Evolutionary conservation across 1,140 invertebrate species (phyloP), one percentile per base, ranked within the genome.

Genomic region (Pantala flavescens): DNA sequence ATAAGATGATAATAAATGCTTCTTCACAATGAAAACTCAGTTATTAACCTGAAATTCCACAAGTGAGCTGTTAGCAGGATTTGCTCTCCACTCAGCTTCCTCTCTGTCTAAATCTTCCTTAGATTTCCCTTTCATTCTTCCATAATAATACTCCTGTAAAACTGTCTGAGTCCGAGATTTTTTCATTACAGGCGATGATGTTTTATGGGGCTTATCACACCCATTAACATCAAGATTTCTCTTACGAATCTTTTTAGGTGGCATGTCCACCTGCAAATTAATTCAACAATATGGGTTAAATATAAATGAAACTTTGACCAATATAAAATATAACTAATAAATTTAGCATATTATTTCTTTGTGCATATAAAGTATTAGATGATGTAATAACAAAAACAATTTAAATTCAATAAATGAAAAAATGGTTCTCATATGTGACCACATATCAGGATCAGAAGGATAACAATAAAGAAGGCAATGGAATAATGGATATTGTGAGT

Each of bases 91-190:
- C 49, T 63, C 49, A 19, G 12, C 14, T 63, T 63, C 49, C 49
- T 63, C 49, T 14, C n/a, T 63, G 5, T 63, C 49, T 21, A 63
- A 63, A 16, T 63, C 49, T 21, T 63, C 49, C 12, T 63, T 63
- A 7, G 49, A 63, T 16, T 21, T 16, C 1, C 49, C 49, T 63
- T 63, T 63, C 12, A 63, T 63, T 63, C 49, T 16, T 19, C 49
- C 49, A 63, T 63, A 63, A 63, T 63, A 63, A 63, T 63, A 63
- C 12, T 63, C 49, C n/a, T 63, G 49, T 14, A 63, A 63, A 63
- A 63, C 49, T 7, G 49, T 63, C 12, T 63, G 49, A 16, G 14
- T 16, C 5, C 49, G 49, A 19, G n/a, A 12, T 21, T 63, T 63
- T 14, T 63, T 63, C 5, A 12, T 5, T 7, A 5, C 49, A 19